These are phyloP conservation scores for Sinonovacula constricta DNA, from an alignment of 1,140 invertebrate species.

Conservation along the genomic window DNA sequence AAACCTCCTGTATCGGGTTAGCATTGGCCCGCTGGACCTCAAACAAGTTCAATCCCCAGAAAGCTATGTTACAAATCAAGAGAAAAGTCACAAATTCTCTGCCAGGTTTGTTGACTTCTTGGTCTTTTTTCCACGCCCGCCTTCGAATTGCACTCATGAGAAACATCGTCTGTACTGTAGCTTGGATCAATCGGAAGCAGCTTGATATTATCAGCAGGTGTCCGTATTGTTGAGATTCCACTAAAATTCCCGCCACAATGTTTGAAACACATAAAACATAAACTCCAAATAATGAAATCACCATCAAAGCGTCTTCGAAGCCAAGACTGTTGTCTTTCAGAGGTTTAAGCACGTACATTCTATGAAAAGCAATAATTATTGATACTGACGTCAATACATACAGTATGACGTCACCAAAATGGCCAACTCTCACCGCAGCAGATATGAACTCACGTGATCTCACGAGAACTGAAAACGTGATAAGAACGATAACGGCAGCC, in stretches of 20 bases:
- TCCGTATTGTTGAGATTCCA: constrained; percentile 80
- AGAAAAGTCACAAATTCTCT: constrained; percentile 97
- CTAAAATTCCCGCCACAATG: constrained; percentile 91
- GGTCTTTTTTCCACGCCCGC: constrained; percentile 92
- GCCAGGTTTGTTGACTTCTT: constrained; percentile 95
- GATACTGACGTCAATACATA: constrained; percentile 60
- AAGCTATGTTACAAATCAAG: constrained; percentile 89
- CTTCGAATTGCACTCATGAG: constrained; percentile 84
- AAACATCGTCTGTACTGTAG: constrained; percentile 91
- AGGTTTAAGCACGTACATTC: constrained; percentile 54
- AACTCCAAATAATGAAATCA: constrained; percentile 93
- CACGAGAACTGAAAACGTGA: constrained; percentile 91
- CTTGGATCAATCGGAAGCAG: constrained; percentile 87
- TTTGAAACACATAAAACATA: constrained; percentile 96
- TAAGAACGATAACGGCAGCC: constrained; percentile 94
- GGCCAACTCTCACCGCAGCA: constrained; percentile 59
- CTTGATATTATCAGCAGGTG: constrained; percentile 65
- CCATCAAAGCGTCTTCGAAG: constrained; percentile 92
- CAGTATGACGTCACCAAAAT: constrained; percentile 60
- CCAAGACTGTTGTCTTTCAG: constrained; percentile 80
- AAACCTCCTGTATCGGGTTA: constrained; percentile 68
- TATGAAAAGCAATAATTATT: constrained; percentile 59
- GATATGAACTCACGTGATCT: constrained; percentile 46
- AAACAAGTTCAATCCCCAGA: constrained; percentile 74
- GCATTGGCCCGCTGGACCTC: constrained; percentile 65